These are phyloP conservation scores for Epinephelus fuscoguttatus DNA, from an alignment of 2,113 vertebrate genomes.

Conservation along the genomic window DNA sequence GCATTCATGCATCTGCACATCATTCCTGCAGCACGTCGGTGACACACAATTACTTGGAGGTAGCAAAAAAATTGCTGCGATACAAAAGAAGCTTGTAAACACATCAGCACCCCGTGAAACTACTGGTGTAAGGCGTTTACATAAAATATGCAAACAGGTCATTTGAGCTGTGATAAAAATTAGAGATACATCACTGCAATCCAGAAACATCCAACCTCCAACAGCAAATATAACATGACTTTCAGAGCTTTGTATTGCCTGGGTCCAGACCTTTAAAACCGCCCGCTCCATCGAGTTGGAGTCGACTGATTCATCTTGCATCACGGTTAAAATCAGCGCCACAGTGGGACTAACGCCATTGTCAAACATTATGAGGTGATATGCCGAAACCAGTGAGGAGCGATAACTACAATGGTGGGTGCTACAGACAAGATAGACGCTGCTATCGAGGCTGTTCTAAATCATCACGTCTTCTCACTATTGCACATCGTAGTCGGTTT, in stretches of 20 bases:
- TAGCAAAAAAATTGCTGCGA: background rate
- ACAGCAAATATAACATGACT: slow-evolving; percentile 13
- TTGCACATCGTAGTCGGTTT: no score
- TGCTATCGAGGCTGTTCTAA: no score
- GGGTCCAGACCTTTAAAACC: no score
- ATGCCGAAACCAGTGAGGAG: no score
- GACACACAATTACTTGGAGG: background rate
- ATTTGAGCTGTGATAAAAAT: background rate
- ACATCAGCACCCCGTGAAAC: slow-evolving; percentile 1
- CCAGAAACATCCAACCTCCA: background rate
- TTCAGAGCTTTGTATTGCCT: slow-evolving; percentile 41
- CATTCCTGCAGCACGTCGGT: slow-evolving; percentile 22
- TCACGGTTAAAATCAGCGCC: no score
- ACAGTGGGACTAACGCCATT: no score
- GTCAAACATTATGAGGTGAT: no score
- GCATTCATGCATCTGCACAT: slow-evolving; percentile 63
- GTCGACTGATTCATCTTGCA: no score
- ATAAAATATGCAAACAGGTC: background rate
- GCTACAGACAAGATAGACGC: no score
- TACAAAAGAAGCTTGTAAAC: slow-evolving; percentile 1
- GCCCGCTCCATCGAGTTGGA: no score
- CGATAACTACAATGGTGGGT: no score
- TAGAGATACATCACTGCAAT: slow-evolving; percentile 6
- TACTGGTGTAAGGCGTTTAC: background rate
- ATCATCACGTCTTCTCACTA: no score